Percentiles rank a stretch among this genome's conserved stretches.
phyloP scores from a whole-genome alignment of 2,113 vertebrate species.

The Amphiprion percula region DNA sequence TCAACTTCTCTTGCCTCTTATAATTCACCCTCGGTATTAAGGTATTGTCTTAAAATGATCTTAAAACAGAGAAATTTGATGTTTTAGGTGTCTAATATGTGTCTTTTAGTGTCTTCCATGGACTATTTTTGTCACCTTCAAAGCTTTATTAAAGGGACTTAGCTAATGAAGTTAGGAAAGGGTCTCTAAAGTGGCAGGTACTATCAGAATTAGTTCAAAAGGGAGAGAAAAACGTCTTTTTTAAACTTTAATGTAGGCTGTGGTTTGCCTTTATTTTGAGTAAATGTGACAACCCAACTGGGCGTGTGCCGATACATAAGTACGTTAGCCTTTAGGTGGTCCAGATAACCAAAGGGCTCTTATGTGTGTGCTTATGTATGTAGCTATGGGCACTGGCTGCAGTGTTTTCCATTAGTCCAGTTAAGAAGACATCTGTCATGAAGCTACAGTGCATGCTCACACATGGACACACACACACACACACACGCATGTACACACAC shows the following conservation, averaged over 20 bases:
- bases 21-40: background rate
- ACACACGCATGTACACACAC: slow-evolving; percentile 33
- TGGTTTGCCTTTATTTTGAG: slow-evolving; percentile 23
- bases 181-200: slow-evolving; percentile 16
- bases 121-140: slow-evolving; percentile 34
- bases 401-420: slow-evolving; percentile 78
- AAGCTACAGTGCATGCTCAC: slow-evolving; percentile 14
- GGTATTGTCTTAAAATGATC: background rate
- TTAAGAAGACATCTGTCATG: slow-evolving; percentile 77
- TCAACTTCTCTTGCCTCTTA: background rate
- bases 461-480: slow-evolving; percentile 34
- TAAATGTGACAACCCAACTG: slow-evolving; percentile 37
- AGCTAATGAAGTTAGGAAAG: slow-evolving; percentile 13
- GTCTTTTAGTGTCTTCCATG: background rate
- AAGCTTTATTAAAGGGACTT: slow-evolving; percentile 4
- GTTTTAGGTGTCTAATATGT: too few relatives aligned
- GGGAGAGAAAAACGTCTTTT: background rate
- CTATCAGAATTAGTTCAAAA: background rate
- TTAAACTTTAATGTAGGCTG: slow-evolving; percentile 20
- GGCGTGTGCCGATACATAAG: background rate
- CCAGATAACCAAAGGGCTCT: slow-evolving; percentile 34
- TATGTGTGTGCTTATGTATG: slow-evolving; percentile 15
- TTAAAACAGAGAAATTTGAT: slow-evolving; percentile 7
- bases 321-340: slow-evolving; percentile 56
- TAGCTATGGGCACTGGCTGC: slow-evolving; percentile 55